Conservation (phyloP, 2,888 invertebrate species). For the Macropis europaea region DNA sequence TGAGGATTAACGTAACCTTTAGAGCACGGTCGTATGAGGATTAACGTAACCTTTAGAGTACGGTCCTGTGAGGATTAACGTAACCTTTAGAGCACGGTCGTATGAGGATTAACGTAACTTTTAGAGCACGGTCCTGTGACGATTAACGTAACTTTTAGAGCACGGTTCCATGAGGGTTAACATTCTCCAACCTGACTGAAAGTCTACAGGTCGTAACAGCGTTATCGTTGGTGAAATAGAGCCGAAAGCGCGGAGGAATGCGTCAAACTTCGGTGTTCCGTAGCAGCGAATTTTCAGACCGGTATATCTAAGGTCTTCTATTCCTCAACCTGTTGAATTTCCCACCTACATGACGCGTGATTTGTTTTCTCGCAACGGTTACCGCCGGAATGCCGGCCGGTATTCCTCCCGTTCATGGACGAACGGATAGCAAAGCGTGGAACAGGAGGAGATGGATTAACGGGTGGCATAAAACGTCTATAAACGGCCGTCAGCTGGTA, state of each 20-base stretch:
- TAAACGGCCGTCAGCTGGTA: constrained; percentile 1
- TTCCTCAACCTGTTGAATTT: constrained; percentile 63
- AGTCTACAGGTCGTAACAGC: too few relatives aligned
- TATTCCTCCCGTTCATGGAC: constrained; percentile 17
- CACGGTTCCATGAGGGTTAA: too few relatives aligned
- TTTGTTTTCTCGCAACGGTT: constrained; percentile 52
- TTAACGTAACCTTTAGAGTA: too few relatives aligned
- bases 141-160: too few relatives aligned
- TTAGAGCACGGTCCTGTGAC: too few relatives aligned
- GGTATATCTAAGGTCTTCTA: constrained; percentile 33
- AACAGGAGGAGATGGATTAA: constrained; percentile 22
- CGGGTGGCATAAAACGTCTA: constrained; percentile 8
- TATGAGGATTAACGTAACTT: too few relatives aligned
- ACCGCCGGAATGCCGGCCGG: constrained; percentile 17
- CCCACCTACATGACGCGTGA: constrained; percentile 49
- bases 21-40: too few relatives aligned
- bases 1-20: too few relatives aligned
- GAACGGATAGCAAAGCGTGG: neutral
- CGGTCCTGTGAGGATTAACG: too few relatives aligned
- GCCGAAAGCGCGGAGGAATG: neutral
- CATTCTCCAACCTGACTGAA: too few relatives aligned
- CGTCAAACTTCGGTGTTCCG: constrained; percentile 3
- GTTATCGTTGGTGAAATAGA: too few relatives aligned
- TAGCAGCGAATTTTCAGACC: constrained; percentile 37
- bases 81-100: too few relatives aligned